Base-by-base conservation (phyloP, 2,797 vertebrate species). In the Megaceryle alcyon region DNA sequence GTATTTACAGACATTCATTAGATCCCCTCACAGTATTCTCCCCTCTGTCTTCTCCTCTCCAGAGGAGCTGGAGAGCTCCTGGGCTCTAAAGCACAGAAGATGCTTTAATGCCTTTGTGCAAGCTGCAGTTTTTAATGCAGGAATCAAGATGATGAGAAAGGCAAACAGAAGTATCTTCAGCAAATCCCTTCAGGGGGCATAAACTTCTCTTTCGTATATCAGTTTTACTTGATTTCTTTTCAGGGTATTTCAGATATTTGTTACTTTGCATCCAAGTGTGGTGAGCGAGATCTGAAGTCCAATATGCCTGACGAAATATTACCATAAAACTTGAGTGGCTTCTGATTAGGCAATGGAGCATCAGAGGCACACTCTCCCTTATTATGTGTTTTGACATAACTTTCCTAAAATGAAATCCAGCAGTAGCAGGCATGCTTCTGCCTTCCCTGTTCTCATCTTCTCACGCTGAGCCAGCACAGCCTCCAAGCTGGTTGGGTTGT, bases 301-400 rank as follows among this genome's bases (percentile, higher is more conserved):
- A 92, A 5, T 9, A 25, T 35, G 33, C 31, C 48, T 88, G 59
- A 86, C 12, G 61, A 92, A 88, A 70, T 63, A 72, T 81, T 79
- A 56, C 56, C 77, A 75, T 93, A 72, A 94, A 95, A 86, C 35
- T 76, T 44, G 70, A 81, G 46, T 57, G 63, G 46, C 61, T 91
- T 91, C 54, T 61, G 79, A 78, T 87, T 75, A 81, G 69, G 49
- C 35, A 49, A 10, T 20, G 21, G 14, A 61, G 13, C 43, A 29
- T 80, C 70, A 82, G 60, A 87, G 22, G 21, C 91, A 63, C 16
- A 5, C n/a, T 57, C 26, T 86, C 46, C 39, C n/a, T 79, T n/a
- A 46, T 14, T 37, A 19, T 8, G 29, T 57, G 12, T 39, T 92
- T 82, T 89, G 56, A 49, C 33, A 15, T 13, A 78, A 46, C 19